A percentile compares a stretch with the other conserved stretches of the same genome.
These are phyloP conservation scores for Etheostoma cragini DNA, from an alignment of 2,113 vertebrate genomes.

Conservation along the genomic window DNA sequence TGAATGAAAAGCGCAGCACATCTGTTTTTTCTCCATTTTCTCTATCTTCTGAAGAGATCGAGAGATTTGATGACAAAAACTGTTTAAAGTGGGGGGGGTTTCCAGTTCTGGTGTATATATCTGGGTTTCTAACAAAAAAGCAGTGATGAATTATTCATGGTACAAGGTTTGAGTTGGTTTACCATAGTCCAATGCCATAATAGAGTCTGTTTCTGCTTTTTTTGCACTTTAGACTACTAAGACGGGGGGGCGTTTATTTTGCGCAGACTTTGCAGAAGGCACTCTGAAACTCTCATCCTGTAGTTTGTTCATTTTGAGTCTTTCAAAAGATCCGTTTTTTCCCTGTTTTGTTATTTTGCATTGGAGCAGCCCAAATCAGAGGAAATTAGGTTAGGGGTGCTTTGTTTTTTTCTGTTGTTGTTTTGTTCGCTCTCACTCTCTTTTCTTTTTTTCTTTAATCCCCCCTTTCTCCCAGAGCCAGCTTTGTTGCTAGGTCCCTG, in stretches of 20 bases:
- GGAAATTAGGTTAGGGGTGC: conserved; percentile 78
- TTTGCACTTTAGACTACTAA: not conserved
- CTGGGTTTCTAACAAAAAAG: conserved; percentile 57
- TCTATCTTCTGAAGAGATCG: conserved; percentile 67
- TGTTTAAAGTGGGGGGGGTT: conserved; percentile 36
- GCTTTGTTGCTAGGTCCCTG: conserved; percentile 79
- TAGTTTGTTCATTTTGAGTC: conserved; percentile 50
- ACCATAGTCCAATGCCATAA: conserved; percentile 48
- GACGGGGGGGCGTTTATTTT: conserved; percentile 41
- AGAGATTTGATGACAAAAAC: conserved; percentile 73
- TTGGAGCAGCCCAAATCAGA: conserved; percentile 66
- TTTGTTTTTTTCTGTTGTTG: conserved; percentile 74
- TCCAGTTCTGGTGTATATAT: conserved; percentile 62
- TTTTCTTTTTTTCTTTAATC: conserved; percentile 68
- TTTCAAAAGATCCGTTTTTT: conserved; percentile 59
- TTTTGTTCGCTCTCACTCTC: conserved; percentile 69
- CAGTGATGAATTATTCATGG: conserved; percentile 80
- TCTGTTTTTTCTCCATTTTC: conserved; percentile 55
- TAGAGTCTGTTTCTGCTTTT: conserved; percentile 44
- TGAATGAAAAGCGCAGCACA: conserved; percentile 65
- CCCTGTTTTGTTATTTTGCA: conserved; percentile 74
- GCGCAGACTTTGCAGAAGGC: conserved; percentile 34
- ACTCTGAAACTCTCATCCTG: conserved; percentile 58
- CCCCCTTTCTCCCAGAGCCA: conserved; percentile 69
- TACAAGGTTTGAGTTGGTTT: conserved; percentile 74